Conservation (phyloP, 2,888 invertebrate genomes). For the Perdita meconis region DNA sequence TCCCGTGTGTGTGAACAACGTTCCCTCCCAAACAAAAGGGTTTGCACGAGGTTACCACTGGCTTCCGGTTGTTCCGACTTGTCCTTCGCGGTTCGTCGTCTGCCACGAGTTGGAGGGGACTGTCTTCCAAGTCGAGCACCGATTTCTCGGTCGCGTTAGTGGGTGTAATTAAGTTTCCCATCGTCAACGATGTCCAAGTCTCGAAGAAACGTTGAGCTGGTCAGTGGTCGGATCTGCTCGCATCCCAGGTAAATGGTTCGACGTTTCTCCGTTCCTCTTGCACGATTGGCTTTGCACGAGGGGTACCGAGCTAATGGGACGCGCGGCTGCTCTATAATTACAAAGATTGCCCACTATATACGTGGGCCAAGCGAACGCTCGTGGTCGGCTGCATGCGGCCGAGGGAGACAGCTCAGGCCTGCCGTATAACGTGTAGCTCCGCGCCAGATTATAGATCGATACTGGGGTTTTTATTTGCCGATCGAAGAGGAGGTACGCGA, state of each 20-base stretch:
- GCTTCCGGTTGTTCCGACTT: conserved; percentile 63
- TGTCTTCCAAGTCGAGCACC: not conserved
- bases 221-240: conserved; percentile 39
- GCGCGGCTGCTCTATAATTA: conserved; percentile 82
- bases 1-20: conserved; percentile 24
- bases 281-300: conserved; percentile 41
- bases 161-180: conserved; percentile 25
- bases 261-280: conserved; percentile 33
- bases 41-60: conserved; percentile 67
- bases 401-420: conserved; percentile 13
- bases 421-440: conserved; percentile 29
- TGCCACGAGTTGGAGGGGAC: not conserved
- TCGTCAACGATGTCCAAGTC: not conserved
- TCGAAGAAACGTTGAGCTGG: conserved; percentile 46
- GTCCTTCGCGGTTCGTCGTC: conserved; percentile 43
- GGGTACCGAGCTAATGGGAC: conserved; percentile 77
- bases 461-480: conserved; percentile 62
- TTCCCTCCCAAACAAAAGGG: conserved; percentile 50
- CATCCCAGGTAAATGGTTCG: conserved; percentile 34
- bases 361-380: conserved; percentile 36
- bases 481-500: conserved; percentile 46
- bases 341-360: conserved; percentile 79
- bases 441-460: conserved; percentile 63
- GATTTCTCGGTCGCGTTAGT: not conserved
- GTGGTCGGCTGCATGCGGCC: no score